Conservation (phyloP, 2,797 vertebrate genomes). For the Rhinichthys osculus region DNA sequence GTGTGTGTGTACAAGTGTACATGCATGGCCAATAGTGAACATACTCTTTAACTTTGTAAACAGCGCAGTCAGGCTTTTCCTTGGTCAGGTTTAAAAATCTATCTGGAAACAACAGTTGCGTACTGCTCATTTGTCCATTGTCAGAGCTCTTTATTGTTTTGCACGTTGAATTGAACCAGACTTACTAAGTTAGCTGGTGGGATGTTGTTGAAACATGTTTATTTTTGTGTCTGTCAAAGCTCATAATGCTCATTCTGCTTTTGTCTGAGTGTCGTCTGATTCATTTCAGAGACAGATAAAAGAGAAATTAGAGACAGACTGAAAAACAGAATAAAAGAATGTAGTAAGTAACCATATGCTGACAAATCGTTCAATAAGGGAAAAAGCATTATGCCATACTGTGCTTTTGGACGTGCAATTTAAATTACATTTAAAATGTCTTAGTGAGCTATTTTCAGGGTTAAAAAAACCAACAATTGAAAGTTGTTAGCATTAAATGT, state of each 20-base stretch:
- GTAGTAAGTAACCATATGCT: neutral
- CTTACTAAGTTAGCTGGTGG: slow-evolving; percentile 75
- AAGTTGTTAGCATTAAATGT: neutral
- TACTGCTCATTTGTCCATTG: slow-evolving; percentile 62
- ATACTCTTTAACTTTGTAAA: neutral
- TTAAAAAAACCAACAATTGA: neutral
- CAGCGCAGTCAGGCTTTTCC: slow-evolving; percentile 30
- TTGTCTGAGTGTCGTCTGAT: slow-evolving; percentile 71
- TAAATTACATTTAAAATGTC: neutral
- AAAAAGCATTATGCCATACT: neutral
- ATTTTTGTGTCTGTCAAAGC: slow-evolving; percentile 77
- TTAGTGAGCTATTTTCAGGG: neutral
- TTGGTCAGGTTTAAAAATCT: slow-evolving; percentile 41
- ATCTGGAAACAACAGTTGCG: slow-evolving; percentile 59
- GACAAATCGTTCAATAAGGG: neutral
- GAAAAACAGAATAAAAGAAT: slow-evolving; percentile 18
- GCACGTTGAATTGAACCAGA: slow-evolving; percentile 74
- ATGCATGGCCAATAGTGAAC: slow-evolving; percentile 18
- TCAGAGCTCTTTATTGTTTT: slow-evolving; percentile 75
- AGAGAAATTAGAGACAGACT: neutral
- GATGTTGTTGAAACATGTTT: slow-evolving; percentile 82
- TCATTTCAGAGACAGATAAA: slow-evolving; percentile 61
- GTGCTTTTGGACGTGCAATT: neutral
- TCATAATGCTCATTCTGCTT: slow-evolving; percentile 76
- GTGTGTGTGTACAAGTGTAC: slow-evolving; percentile 37